A percentile compares a stretch with the other conserved stretches of the same genome.
phyloP scores from a whole-genome alignment of 2,888 invertebrate species.

The Cataglyphis livida region DNA sequence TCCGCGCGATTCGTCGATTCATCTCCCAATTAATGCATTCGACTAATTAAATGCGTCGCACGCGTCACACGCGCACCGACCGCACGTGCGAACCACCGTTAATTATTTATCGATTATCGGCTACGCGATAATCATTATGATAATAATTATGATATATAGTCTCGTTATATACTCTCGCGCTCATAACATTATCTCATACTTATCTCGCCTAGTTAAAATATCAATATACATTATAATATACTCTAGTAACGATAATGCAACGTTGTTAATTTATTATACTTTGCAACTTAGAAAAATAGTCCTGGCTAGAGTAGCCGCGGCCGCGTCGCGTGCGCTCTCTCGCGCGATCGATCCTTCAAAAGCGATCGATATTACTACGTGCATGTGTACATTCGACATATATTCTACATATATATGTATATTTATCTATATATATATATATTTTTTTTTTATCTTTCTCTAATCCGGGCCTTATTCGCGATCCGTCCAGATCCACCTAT shows the following conservation, averaged over 20 bases:
- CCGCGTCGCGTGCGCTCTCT: slow-evolving; percentile 77
- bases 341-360: slow-evolving; percentile 59
- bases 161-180: slow-evolving; percentile 63
- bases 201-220: slow-evolving; percentile 83
- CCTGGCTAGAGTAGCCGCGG: slow-evolving; percentile 77
- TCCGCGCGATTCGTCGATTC: slow-evolving; percentile 37
- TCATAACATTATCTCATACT: slow-evolving; percentile 80
- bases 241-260: slow-evolving; percentile 85
- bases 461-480: neutral
- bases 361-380: slow-evolving; percentile 44
- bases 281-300: slow-evolving; percentile 86
- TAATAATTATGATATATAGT: slow-evolving; percentile 58
- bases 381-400: slow-evolving; percentile 42
- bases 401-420: slow-evolving; percentile 37
- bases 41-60: slow-evolving; percentile 58
- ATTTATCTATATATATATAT: slow-evolving; percentile 46
- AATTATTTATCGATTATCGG: slow-evolving; percentile 37
- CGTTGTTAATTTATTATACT: slow-evolving; percentile 85
- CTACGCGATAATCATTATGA: slow-evolving; percentile 52
- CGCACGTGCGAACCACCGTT: slow-evolving; percentile 66
- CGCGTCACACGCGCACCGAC: slow-evolving; percentile 60
- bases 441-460: slow-evolving; percentile 30
- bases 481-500: neutral
- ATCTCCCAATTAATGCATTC: slow-evolving; percentile 38
- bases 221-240: slow-evolving; percentile 83